Conservation (phyloP, 2,797 vertebrate genomes). For the Paramormyrops hopkinsi region DNA sequence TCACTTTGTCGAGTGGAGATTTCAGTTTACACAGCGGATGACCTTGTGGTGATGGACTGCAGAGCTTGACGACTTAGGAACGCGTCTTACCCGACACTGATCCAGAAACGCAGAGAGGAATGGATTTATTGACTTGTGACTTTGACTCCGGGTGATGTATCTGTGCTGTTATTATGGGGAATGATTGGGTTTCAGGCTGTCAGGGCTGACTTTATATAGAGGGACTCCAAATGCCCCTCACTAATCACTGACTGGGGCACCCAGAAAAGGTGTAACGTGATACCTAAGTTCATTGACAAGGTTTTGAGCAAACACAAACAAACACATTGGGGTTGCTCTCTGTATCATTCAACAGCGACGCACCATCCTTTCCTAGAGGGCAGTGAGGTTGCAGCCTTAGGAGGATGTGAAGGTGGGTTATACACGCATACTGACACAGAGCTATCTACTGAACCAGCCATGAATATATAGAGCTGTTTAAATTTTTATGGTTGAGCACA, state of each 20-base stretch:
- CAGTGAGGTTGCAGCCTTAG: background rate
- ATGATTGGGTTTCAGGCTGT: slow-evolving; percentile 83
- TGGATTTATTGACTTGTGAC: slow-evolving; percentile 90
- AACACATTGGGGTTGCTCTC: background rate
- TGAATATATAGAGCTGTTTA: background rate
- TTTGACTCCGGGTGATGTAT: slow-evolving; percentile 78
- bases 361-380: background rate
- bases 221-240: slow-evolving; percentile 58
- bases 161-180: slow-evolving; percentile 82
- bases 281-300: background rate
- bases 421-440: background rate
- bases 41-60: slow-evolving; percentile 89
- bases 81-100: slow-evolving; percentile 73
- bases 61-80: slow-evolving; percentile 75
- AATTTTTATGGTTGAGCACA: background rate
- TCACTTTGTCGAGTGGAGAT: slow-evolving; percentile 42
- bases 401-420: background rate
- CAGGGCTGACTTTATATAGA: slow-evolving; percentile 85
- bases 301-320: background rate
- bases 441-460: background rate
- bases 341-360: background rate
- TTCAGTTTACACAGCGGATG: slow-evolving; percentile 62
- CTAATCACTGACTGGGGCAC: slow-evolving; percentile 16
- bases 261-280: background rate
- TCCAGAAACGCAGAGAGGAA: slow-evolving; percentile 66